A percentile compares a stretch with the other conserved stretches of the same genome.
These are phyloP conservation scores for Pterocles burchelli DNA, from an alignment of 2,113 vertebrate genomes.

Conservation along the genomic window DNA sequence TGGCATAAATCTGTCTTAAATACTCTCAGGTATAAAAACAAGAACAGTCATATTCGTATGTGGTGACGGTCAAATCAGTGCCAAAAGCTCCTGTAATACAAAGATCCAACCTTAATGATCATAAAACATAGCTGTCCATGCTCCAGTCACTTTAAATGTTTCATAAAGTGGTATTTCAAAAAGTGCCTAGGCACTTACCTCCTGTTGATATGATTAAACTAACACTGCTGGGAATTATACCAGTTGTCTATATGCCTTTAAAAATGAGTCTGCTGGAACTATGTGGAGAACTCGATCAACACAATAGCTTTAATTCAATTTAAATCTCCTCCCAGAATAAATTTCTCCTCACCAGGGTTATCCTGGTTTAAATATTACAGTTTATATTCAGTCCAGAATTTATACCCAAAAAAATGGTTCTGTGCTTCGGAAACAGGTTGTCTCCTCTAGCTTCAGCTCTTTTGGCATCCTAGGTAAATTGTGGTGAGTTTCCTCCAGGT, in stretches of 20 bases:
- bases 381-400: background rate
- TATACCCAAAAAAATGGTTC: background rate
- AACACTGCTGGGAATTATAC: background rate
- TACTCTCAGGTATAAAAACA: background rate
- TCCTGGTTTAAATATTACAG: background rate
- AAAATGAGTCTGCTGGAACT: background rate
- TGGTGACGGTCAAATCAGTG: background rate
- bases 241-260: background rate
- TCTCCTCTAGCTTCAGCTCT: background rate
- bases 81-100: background rate
- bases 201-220: background rate
- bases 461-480: rapidly evolving
- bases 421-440: background rate
- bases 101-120: background rate
- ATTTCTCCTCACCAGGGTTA: background rate
- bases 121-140: background rate
- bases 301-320: background rate
- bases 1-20: background rate
- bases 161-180: background rate
- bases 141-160: background rate
- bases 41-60: background rate
- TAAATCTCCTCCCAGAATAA: background rate
- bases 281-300: background rate
- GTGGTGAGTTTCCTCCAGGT: background rate
- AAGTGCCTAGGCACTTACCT: background rate